A percentile compares a stretch with the other conserved stretches of the same genome.
Evolutionary conservation across 1,140 invertebrate genomes (phyloP).

Genomic region (Rhagoletis zephyria): DNA sequence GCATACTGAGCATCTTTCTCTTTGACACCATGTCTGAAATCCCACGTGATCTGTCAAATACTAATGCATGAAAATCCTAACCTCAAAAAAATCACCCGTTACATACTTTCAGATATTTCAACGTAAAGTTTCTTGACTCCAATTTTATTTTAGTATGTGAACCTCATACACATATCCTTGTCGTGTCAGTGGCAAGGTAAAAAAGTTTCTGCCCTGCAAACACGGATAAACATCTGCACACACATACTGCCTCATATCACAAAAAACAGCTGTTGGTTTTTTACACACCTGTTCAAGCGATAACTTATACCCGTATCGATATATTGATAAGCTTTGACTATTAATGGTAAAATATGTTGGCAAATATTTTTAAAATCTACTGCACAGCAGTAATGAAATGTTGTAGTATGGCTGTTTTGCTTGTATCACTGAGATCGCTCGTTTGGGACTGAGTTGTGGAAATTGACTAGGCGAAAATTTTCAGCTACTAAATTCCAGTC

Average conservation of each 20-base stretch:
- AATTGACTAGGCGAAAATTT: background rate
- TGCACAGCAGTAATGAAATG: conserved; percentile 12
- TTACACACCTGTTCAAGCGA: conserved; percentile 22
- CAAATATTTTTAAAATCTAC: conserved; percentile 10
- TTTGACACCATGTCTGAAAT: too few relatives aligned
- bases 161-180: conserved; percentile 5
- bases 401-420: background rate
- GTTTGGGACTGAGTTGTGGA: conserved; percentile 11
- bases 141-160: background rate
- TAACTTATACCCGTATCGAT: background rate
- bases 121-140: conserved; percentile 48
- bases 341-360: background rate
- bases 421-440: conserved; percentile 40
- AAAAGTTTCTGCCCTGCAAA: background rate
- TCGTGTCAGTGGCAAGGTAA: conserved; percentile 26
- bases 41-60: too few relatives aligned
- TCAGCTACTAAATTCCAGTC: background rate
- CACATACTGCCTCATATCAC: background rate
- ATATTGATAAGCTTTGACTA: background rate
- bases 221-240: background rate
- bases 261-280: conserved; percentile 2
- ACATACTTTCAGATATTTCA: background rate
- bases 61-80: too few relatives aligned
- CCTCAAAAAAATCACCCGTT: too few relatives aligned
- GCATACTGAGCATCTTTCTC: too few relatives aligned